Evolutionary conservation across 1,140 invertebrate species (phyloP).

Genomic region (Ceratina calcarata): DNA sequence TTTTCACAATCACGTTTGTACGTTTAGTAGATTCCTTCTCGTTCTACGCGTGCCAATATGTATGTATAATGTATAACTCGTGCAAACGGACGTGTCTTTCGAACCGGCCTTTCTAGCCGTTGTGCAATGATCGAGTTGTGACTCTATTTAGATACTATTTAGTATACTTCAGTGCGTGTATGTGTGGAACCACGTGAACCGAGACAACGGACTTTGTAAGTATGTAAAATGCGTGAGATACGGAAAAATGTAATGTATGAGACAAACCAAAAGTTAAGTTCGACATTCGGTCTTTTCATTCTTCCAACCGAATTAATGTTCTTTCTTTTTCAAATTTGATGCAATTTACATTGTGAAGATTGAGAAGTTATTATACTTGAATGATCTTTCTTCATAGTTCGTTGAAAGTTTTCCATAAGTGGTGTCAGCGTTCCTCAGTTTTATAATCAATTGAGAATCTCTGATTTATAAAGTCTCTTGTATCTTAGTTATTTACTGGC

Average conservation of each 20-base stretch:
- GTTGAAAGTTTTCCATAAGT: not conserved
- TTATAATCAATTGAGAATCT: too few species aligned
- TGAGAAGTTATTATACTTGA: not conserved
- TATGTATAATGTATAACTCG: not conserved
- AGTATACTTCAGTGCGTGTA: slow-evolving; percentile 29
- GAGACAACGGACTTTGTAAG: not conserved
- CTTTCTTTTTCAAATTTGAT: not conserved
- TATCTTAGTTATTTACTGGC: slow-evolving; percentile 1
- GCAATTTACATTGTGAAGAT: not conserved
- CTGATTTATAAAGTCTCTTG: not conserved
- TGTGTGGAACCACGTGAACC: slow-evolving; percentile 46
- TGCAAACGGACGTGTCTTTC: slow-evolving; percentile 59
- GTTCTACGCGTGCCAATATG: slow-evolving; percentile 57
- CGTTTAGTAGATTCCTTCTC: slow-evolving; percentile 20
- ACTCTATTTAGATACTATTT: slow-evolving; percentile 34
- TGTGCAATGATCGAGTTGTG: slow-evolving; percentile 19
- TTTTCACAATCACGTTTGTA: slow-evolving; percentile 22
- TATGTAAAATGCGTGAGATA: not conserved
- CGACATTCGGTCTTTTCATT: not conserved
- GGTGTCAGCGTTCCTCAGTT: too few species aligned
- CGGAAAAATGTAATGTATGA: not conserved
- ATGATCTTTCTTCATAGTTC: not conserved
- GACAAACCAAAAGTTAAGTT: not conserved
- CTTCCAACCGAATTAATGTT: not conserved
- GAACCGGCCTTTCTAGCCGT: slow-evolving; percentile 48